A percentile compares a stretch with the other conserved stretches of the same genome.
Evolutionary conservation across 1,140 invertebrate species (phyloP).

Genomic region (Laodelphax striatellus): DNA sequence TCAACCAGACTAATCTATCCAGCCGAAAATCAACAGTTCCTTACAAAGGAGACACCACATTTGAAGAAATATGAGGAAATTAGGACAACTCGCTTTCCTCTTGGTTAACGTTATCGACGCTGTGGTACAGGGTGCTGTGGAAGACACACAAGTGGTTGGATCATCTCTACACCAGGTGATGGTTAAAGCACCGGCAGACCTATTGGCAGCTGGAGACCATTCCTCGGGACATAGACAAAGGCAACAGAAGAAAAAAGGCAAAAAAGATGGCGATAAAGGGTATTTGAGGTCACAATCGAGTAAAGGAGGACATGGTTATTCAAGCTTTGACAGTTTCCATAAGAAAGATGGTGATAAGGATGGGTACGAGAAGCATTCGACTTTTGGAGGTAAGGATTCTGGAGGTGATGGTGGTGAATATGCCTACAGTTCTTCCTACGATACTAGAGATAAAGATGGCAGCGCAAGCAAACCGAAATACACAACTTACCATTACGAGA

Average conservation of each 20-base stretch:
- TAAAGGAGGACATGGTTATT: slow-evolving; percentile 41
- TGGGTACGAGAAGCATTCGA: slow-evolving; percentile 50
- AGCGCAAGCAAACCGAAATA: slow-evolving; percentile 2
- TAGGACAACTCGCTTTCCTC: no score
- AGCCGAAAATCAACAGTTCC: no score
- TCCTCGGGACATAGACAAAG: background rate
- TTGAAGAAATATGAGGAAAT: background rate
- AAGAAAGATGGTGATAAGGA: slow-evolving; percentile 57
- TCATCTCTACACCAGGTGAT: slow-evolving; percentile 4
- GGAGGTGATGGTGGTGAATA: slow-evolving; percentile 30
- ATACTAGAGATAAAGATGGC: slow-evolving; percentile 17
- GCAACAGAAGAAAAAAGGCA: slow-evolving; percentile 21
- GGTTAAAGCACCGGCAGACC: background rate
- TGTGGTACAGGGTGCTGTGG: no score
- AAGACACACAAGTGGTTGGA: slow-evolving; percentile 8
- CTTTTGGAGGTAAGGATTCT: slow-evolving; percentile 36
- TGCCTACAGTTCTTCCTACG: slow-evolving; percentile 12
- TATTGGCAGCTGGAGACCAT: background rate
- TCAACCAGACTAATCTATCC: no score
- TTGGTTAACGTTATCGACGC: no score
- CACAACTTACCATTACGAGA: slow-evolving; percentile 10
- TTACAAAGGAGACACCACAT: no score
- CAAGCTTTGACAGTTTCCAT: slow-evolving; percentile 55
- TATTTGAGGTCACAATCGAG: slow-evolving; percentile 47
- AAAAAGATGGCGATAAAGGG: slow-evolving; percentile 45